Conservation (phyloP, 2,113 vertebrate species). For the Hippocampus mohnikei region DNA sequence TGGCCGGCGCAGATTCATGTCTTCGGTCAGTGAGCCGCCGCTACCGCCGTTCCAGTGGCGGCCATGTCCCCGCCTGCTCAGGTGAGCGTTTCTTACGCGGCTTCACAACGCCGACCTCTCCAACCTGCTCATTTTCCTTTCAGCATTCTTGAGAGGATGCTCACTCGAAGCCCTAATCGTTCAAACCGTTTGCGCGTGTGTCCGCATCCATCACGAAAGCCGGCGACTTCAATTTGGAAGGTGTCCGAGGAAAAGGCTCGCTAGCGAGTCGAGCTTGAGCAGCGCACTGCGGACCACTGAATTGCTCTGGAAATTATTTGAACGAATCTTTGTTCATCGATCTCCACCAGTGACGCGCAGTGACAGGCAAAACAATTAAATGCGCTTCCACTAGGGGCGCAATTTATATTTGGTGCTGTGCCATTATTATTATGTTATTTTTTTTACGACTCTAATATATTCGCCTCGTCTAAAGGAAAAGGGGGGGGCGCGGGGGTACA, state of each 20-base stretch:
- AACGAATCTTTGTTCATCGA: not conserved
- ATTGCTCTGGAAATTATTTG: not conserved
- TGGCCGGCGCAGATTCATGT: conserved; percentile 73
- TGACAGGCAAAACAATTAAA: not conserved
- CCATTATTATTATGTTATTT: not conserved
- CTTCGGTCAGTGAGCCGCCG: conserved; percentile 50
- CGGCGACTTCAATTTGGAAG: not conserved
- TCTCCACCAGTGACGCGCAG: not conserved
- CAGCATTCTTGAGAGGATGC: not conserved
- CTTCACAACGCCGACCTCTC: not conserved
- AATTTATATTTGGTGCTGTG: not conserved
- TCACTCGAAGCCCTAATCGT: not conserved
- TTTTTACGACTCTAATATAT: too few species aligned
- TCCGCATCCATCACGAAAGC: not conserved
- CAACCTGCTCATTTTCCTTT: not conserved
- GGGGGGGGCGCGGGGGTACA: not conserved
- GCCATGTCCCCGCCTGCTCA: conserved; percentile 28
- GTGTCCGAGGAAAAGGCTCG: not conserved
- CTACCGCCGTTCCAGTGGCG: conserved; percentile 20
- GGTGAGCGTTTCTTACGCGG: conserved; percentile 9
- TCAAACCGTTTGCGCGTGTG: not conserved
- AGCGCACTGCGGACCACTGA: not conserved
- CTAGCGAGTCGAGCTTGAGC: not conserved
- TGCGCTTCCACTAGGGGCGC: not conserved
- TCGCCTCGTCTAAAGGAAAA: not conserved